These are phyloP conservation scores for Uria aalge DNA, from an alignment of 2,113 vertebrate genomes.

Conservation along the genomic window DNA sequence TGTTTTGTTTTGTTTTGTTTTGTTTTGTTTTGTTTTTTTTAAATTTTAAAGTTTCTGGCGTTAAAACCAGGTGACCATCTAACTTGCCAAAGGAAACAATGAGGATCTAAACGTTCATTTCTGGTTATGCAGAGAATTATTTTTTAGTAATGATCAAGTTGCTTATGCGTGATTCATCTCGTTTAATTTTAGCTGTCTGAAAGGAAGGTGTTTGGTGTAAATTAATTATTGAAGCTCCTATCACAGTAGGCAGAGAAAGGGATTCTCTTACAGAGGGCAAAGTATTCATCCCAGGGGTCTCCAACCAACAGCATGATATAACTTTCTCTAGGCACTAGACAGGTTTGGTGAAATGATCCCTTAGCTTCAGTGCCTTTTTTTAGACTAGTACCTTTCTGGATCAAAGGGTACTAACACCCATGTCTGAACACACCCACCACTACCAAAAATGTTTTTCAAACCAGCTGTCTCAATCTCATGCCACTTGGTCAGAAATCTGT, in stretches of 20 bases:
- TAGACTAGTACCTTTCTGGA: not conserved
- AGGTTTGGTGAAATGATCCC: not conserved
- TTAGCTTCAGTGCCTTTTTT: not conserved
- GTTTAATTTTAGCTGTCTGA: not conserved
- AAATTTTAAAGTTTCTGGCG: not conserved
- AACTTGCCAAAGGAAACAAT: not conserved
- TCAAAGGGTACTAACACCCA: rapidly evolving
- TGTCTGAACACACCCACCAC: rapidly evolving
- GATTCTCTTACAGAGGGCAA: not conserved
- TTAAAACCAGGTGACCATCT: not conserved
- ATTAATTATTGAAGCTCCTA: not conserved
- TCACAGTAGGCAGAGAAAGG: not conserved
- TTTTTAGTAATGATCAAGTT: not conserved
- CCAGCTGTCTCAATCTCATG: not conserved
- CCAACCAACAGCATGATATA: not conserved
- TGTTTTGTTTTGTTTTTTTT: too few species aligned
- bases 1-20: too few species aligned
- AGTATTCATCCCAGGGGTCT: rapidly evolving
- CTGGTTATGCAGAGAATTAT: not conserved
- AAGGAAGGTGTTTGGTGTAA: not conserved
- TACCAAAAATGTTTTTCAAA: not conserved
- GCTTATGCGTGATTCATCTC: not conserved
- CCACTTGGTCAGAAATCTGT: not conserved
- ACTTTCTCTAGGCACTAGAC: not conserved
- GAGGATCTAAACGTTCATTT: not conserved